Conservation (phyloP, 23 tunicate genomes). For the Botrylloides violaceus region DNA sequence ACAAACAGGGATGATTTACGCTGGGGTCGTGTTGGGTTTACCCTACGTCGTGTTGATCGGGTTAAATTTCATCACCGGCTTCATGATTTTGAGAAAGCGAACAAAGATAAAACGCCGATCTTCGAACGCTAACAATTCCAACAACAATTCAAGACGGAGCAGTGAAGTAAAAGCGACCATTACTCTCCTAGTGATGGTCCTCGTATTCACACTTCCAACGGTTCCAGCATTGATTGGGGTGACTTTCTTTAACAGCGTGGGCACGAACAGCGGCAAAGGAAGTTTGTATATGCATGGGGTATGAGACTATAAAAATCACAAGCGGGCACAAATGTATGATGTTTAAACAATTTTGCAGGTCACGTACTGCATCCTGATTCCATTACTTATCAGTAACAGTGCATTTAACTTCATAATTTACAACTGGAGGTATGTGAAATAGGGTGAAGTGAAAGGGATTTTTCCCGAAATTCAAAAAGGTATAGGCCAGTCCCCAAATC, state of each 20-base stretch:
- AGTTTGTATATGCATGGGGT: not conserved
- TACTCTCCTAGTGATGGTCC: constrained; percentile 11
- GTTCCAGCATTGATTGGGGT: constrained; percentile 6
- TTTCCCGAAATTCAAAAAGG: no score
- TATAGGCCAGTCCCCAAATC: no score
- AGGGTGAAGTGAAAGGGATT: no score
- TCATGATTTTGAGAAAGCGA: constrained; percentile 2
- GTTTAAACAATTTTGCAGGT: constrained; percentile 17
- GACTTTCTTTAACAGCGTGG: not conserved
- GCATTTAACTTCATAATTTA: constrained; percentile 24
- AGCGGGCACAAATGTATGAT: no score
- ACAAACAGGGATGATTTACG: not conserved
- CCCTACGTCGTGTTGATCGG: constrained; percentile 7
- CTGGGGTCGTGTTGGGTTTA: constrained; percentile 6
- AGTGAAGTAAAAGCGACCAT: constrained; percentile 23
- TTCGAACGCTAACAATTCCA: not conserved
- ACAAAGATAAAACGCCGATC: constrained; percentile 11
- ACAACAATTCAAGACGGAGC: not conserved
- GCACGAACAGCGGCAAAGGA: not conserved
- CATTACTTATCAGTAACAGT: constrained; percentile 15
- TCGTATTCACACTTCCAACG: constrained; percentile 3
- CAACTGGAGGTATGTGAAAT: constrained; percentile 24
- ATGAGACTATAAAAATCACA: no score
- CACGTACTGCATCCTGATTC: constrained; percentile 5
- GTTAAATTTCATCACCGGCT: constrained; percentile 9